These are phyloP conservation scores for Momotus momota DNA, from an alignment of 2,797 vertebrate genomes.

Conservation along the genomic window DNA sequence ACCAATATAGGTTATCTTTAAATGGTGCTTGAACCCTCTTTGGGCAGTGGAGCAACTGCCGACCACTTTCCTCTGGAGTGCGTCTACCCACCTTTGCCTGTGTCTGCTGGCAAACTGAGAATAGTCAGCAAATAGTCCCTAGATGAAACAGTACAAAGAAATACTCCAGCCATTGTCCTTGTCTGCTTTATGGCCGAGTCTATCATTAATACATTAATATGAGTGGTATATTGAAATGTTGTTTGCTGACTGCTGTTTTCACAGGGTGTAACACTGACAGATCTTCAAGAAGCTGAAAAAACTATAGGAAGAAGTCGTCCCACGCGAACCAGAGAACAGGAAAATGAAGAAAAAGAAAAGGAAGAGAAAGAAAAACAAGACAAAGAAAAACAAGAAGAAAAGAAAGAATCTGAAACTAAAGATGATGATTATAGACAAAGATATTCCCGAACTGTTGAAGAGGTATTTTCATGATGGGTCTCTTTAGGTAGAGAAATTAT, in stretches of 20 bases:
- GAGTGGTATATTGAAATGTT: background rate
- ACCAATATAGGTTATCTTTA: background rate
- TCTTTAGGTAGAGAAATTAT: constrained; percentile 1
- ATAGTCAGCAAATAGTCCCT: background rate
- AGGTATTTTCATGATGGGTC: constrained; percentile 82
- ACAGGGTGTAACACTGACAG: constrained; percentile 95
- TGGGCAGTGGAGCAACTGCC: background rate
- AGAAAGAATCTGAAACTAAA: constrained; percentile 92
- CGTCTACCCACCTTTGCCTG: background rate
- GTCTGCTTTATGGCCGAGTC: background rate
- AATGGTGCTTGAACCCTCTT: fast-evolving
- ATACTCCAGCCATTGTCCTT: background rate
- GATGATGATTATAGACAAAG: constrained; percentile 96
- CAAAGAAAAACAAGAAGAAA: constrained; percentile 94
- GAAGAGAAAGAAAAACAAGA: constrained; percentile 92
- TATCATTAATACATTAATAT: background rate
- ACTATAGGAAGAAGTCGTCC: constrained; percentile 92
- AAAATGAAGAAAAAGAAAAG: constrained; percentile 95
- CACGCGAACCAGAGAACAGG: constrained; percentile 89
- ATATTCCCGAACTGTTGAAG: constrained; percentile 90
- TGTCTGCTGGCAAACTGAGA: background rate
- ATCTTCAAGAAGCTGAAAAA: constrained; percentile 99
- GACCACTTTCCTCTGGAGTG: background rate
- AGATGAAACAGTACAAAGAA: background rate
- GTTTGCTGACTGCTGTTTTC: background rate